A percentile compares a stretch with the other conserved stretches of the same genome.
These are phyloP conservation scores for Drosophila anomalipes DNA, from an alignment of 2,888 invertebrate genomes.

Conservation along the genomic window DNA sequence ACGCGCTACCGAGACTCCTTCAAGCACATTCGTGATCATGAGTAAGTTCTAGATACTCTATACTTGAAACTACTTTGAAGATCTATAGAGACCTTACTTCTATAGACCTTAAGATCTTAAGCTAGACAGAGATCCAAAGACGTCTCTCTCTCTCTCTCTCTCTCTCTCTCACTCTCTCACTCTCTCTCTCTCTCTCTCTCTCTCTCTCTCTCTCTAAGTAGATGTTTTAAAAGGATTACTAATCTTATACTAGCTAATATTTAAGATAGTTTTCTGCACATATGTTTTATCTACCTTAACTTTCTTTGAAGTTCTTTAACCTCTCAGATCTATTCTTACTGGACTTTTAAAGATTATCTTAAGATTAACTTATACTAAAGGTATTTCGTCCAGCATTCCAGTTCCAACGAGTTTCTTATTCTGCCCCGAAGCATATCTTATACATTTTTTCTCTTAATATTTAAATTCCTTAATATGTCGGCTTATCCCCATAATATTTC, in stretches of 20 bases:
- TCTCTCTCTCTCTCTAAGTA: not conserved
- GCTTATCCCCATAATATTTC: not conserved
- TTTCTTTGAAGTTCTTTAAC: no score
- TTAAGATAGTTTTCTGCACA: no score
- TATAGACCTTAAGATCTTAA: not conserved
- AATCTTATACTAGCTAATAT: not conserved
- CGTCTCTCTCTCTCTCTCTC: not conserved
- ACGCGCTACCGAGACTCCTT: slow-evolving; percentile 91
- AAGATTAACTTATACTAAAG: not conserved
- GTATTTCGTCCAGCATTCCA: not conserved
- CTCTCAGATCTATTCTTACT: not conserved
- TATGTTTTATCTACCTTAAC: no score
- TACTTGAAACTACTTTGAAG: not conserved
- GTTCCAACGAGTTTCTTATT: not conserved
- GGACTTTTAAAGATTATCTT: not conserved
- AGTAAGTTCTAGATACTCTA: slow-evolving; percentile 80
- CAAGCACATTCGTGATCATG: slow-evolving; percentile 86
- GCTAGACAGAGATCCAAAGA: not conserved
- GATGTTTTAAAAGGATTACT: not conserved
- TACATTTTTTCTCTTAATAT: not conserved
- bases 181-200: not conserved
- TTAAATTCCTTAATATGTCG: not conserved
- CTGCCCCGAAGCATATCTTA: not conserved
- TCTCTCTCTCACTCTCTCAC: no score
- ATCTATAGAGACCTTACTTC: not conserved